A percentile compares a stretch with the other conserved stretches of the same genome.
These are phyloP conservation scores for Fragum fragum DNA, from an alignment of 2,888 invertebrate species.

Conservation along the genomic window DNA sequence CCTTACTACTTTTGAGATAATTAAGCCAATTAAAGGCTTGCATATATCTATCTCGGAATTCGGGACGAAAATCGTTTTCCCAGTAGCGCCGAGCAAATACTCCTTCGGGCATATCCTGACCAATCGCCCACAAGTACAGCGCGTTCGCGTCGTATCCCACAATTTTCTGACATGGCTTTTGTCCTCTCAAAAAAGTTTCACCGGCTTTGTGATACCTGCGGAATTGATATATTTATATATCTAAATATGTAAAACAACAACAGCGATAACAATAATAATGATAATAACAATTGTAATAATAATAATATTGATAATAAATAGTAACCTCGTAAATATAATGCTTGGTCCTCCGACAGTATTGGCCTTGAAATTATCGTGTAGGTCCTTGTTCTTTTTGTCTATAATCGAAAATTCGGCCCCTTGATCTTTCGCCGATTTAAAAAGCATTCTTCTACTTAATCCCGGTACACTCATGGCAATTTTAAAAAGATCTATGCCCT, in stretches of 20 bases:
- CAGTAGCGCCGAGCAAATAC: constrained; percentile 19
- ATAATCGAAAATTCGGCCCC: constrained; percentile 37
- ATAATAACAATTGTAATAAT: background rate
- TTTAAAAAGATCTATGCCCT: constrained; percentile 61
- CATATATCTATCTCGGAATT: constrained; percentile 32
- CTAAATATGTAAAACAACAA: background rate
- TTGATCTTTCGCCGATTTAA: constrained; percentile 29
- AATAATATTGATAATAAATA: background rate
- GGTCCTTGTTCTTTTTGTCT: constrained; percentile 27
- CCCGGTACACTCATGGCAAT: constrained; percentile 61
- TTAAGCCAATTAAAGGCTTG: constrained; percentile 35
- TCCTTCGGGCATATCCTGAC: constrained; percentile 48
- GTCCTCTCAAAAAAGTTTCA: constrained; percentile 17
- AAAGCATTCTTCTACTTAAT: constrained; percentile 60
- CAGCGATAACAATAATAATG: background rate
- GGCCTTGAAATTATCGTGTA: constrained; percentile 33
- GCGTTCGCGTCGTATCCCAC: constrained; percentile 44
- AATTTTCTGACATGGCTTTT: constrained; percentile 27
- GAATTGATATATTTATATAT: background rate
- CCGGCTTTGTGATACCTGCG: constrained; percentile 5
- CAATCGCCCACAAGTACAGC: constrained; percentile 34
- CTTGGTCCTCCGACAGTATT: constrained; percentile 43
- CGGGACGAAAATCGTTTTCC: constrained; percentile 42
- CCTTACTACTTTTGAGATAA: too few species aligned
- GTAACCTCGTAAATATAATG: constrained; percentile 37